Conservation (phyloP, 2,888 invertebrate species). For the Alloplasta piceator region DNA sequence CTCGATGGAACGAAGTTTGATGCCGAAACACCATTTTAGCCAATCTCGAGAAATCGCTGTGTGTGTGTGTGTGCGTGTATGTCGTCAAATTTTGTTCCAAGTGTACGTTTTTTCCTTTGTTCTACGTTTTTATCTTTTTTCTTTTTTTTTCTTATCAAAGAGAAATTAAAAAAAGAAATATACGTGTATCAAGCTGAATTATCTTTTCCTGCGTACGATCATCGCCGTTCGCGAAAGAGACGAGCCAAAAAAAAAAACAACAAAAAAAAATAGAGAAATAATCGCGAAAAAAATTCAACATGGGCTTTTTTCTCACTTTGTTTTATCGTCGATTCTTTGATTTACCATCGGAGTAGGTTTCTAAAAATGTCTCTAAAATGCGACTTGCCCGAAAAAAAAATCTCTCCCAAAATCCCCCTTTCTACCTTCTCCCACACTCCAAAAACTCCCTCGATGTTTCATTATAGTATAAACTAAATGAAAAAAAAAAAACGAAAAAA, state of each 20-base stretch:
- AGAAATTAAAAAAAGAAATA: slow-evolving; percentile 39
- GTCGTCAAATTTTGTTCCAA: slow-evolving; percentile 78
- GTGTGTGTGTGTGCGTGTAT: slow-evolving; percentile 5
- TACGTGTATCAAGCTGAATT: too few relatives aligned
- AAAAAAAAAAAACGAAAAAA: slow-evolving; percentile 25
- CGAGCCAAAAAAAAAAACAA: slow-evolving; percentile 43
- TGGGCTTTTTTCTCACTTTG: slow-evolving; percentile 57
- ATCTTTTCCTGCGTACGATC: too few relatives aligned
- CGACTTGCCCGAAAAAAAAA: slow-evolving; percentile 34
- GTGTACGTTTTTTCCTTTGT: slow-evolving; percentile 71
- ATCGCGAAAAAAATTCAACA: slow-evolving; percentile 65
- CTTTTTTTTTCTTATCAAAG: slow-evolving; percentile 47
- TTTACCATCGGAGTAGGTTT: slow-evolving; percentile 18
- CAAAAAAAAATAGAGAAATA: slow-evolving; percentile 53
- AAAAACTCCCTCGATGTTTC: slow-evolving; percentile 72
- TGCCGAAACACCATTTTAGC: slow-evolving; percentile 27
- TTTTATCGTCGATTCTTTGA: slow-evolving; percentile 50
- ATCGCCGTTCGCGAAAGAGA: too few relatives aligned
- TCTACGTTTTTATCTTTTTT: slow-evolving; percentile 56
- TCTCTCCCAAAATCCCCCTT: slow-evolving; percentile 63
- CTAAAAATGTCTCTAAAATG: slow-evolving; percentile 62
- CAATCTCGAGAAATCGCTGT: too few relatives aligned
- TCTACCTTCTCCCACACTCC: slow-evolving; percentile 15
- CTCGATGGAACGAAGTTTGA: slow-evolving; percentile 63
- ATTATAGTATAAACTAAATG: slow-evolving; percentile 72